Conservation (phyloP, 2,113 vertebrate genomes). For the Mus pahari region DNA sequence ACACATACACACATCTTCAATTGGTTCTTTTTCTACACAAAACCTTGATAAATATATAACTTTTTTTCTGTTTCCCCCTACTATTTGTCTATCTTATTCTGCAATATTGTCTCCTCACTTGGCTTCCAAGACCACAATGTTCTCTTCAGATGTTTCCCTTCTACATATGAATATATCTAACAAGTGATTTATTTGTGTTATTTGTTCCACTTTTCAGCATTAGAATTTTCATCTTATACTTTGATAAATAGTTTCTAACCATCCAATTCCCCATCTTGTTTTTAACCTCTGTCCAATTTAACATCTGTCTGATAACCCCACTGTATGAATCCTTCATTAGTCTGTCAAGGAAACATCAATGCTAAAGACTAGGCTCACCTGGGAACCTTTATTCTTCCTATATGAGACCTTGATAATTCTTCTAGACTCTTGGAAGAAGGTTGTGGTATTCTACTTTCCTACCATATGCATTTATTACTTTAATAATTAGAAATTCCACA, state of each 20-base stretch:
- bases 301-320: not conserved
- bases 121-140: not conserved
- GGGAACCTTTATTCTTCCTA: not conserved
- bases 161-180: not conserved
- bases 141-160: conserved; percentile 27
- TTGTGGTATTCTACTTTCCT: conserved; percentile 7
- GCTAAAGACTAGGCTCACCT: not conserved
- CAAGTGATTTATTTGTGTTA: conserved; percentile 35
- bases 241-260: conserved; percentile 8
- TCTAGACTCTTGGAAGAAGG: not conserved
- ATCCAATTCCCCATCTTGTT: conserved; percentile 37
- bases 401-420: not conserved
- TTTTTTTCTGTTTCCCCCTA: not conserved
- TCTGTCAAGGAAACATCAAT: not conserved
- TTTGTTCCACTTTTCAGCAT: conserved; percentile 4
- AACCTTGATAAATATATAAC: not conserved
- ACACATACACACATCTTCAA: not conserved
- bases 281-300: conserved; percentile 46
- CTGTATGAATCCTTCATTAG: not conserved
- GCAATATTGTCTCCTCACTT: conserved; percentile 15
- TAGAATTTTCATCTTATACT: conserved; percentile 26
- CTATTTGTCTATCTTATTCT: not conserved
- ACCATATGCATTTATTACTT: not conserved
- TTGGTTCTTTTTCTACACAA: not conserved
- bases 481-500: not conserved